Evolutionary conservation across 37 sponge, comb jelly and placozoan species (phyloP), one percentile per base, ranked within the genome.

Genomic region (Beroe ovata): DNA sequence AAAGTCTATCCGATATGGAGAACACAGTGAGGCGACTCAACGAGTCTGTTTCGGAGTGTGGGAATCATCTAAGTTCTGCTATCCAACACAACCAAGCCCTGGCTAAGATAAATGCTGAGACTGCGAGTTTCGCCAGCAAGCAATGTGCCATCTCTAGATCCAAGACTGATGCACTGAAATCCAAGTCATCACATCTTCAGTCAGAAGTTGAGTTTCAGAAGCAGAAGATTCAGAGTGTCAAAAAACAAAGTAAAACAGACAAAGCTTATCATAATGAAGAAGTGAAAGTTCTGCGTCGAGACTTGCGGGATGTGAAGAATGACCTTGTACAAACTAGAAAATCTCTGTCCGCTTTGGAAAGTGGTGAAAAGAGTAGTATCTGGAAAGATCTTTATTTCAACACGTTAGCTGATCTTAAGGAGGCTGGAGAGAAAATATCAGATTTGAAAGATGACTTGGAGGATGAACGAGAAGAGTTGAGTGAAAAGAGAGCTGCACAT

Each of bases 1-100:
- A 23, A 6, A 22, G 54, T 18, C n/a, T 77, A 1, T 40, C 14
- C 23, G 4, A 54, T 0, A 54, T 77, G 35, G 84, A 77, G 41
- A 4, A 40, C 8, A 40, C 39, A 30, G 41, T 77, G 84, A 38
- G 33, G 25, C 84, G 41, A 6, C 84, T 77, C 26, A 77, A 77
- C 25, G 47, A 77, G 1, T 33, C 84, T 3, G 23, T 40, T 3
- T 77, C 84, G 1, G 28, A 77, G 25, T 77, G 84, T 77, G 54
- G 41, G 35, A 14, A n/a, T 21, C 39, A 77, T 21, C 23, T 77
- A 19, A 77, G 41, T 21, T 11, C 4, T 6, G 84, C 29, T 4
- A 25, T 40, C 8, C 26, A 19, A 28, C 84, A 77, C 19, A 77
- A 77, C 54, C 16, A 30, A 6, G 84, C 84, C 19, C 71, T 69